Evolutionary conservation across 2,113 vertebrate species (phyloP).

Genomic region (Mus musculus): DNA sequence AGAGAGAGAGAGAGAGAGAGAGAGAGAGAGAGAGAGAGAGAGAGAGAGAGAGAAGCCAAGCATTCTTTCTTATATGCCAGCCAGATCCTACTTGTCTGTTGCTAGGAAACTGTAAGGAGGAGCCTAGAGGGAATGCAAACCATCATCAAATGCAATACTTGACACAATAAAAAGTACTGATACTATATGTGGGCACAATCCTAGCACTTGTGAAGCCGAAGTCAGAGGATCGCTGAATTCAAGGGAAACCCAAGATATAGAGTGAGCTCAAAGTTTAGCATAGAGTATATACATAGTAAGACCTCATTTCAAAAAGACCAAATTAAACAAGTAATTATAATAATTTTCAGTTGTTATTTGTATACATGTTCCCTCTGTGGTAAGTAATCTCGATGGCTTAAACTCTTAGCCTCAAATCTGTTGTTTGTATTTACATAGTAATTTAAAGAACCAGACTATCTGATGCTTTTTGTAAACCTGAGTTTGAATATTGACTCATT

Average conservation of each 20-base stretch:
- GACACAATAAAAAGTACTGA: background rate
- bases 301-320: background rate
- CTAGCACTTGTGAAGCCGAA: background rate
- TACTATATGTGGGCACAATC: background rate
- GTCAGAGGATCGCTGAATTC: background rate
- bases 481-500: constrained; percentile 3
- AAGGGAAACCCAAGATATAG: background rate
- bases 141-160: background rate
- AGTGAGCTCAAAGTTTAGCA: background rate
- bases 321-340: background rate
- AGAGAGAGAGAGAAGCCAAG: too few relatives aligned
- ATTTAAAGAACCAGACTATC: background rate
- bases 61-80: too few relatives aligned
- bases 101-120: too few relatives aligned
- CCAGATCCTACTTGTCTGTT: too few relatives aligned
- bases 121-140: too few relatives aligned
- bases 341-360: background rate
- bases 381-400: background rate
- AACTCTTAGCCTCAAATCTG: background rate
- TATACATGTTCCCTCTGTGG: background rate
- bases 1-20: too few relatives aligned
- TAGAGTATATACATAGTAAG: background rate
- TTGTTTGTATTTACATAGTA: background rate
- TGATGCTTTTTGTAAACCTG: background rate
- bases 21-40: too few relatives aligned